Conservation (phyloP, 1,140 invertebrate genomes). For the Gryllus bimaculatus region DNA sequence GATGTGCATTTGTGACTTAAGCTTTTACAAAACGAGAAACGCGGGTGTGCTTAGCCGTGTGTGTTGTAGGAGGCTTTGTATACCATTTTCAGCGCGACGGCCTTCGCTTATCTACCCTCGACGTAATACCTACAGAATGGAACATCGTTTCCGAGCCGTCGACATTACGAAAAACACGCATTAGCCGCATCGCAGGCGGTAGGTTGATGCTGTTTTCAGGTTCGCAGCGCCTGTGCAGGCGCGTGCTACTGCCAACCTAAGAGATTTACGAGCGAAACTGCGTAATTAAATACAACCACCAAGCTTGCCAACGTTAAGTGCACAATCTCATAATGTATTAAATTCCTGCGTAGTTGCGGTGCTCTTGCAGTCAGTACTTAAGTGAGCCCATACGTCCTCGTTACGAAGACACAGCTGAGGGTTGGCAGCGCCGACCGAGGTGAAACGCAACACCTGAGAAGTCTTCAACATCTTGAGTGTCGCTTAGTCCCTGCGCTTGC, state of each 20-base stretch:
- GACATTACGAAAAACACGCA: too few relatives aligned
- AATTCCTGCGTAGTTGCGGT: neutral
- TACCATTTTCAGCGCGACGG: too few relatives aligned
- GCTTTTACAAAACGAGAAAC: too few relatives aligned
- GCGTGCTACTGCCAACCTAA: neutral
- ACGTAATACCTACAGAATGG: too few relatives aligned
- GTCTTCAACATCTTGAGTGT: neutral
- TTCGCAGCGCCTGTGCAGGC: neutral
- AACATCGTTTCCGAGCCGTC: too few relatives aligned
- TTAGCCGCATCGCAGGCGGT: too few relatives aligned
- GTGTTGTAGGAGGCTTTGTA: too few relatives aligned
- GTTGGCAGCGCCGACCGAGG: neutral
- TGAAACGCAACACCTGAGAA: neutral
- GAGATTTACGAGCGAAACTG: neutral
- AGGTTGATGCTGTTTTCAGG: neutral
- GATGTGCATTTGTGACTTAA: too few relatives aligned
- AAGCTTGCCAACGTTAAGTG: neutral
- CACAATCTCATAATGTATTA: constrained; percentile 5
- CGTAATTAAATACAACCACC: constrained; percentile 1
- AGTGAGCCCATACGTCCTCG: neutral
- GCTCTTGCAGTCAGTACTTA: neutral
- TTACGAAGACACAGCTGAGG: neutral
- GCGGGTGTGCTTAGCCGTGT: too few relatives aligned
- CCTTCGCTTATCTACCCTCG: too few relatives aligned
- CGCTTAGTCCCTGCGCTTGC: too few relatives aligned